Evolutionary conservation across 2,888 invertebrate species (phyloP), one percentile per base, ranked within the genome.

Genomic region (Apodemia hepburni): DNA sequence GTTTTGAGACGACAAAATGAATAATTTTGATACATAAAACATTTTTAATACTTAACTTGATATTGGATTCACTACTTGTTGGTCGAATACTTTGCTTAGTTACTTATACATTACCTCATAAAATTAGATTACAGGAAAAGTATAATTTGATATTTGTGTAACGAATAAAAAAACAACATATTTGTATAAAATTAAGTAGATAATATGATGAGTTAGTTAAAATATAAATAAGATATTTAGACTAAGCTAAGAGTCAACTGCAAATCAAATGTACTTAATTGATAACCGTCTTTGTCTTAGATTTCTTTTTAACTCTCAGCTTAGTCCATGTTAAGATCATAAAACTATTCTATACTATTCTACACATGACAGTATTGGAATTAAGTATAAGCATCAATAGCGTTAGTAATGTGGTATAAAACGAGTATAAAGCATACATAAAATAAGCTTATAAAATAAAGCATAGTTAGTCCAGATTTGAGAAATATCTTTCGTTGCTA

Each of bases 381-480:
- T 47, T 49, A 59, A 57, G 35, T 61, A 18, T 58, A 57, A 57
- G 61, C 63, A 29, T 62, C 61, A 59, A 22, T n/a, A 42, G 22
- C 38, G 42, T 38, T 54, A 29, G 27, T 17, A 35, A 61, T n/a
- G 22, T 62, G 65, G 62, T 61, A 58, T 64, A 33, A 58, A 64
- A 65, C 60, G 54, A 60, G 68, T 68, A 67, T 61, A 67, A 64
- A 67, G 61, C 66, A 63, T 38, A 64, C 47, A 64, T 59, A 65
- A 70, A 54, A 66, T 58, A 69, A 69, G 68, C 67, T 61, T 66
- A 69, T 67, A 79, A 78, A 75, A 45, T 78, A 74, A 85, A 88
- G 87, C 88, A 78, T 73, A 87, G 90, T 89, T 87, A 90, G 89
- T 89, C 91, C 91, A 91, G 91, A 91, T 91, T 91, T 91, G 91